Base-by-base conservation (phyloP, 2,113 vertebrate genomes). In the Sakesphorus luctuosus region DNA sequence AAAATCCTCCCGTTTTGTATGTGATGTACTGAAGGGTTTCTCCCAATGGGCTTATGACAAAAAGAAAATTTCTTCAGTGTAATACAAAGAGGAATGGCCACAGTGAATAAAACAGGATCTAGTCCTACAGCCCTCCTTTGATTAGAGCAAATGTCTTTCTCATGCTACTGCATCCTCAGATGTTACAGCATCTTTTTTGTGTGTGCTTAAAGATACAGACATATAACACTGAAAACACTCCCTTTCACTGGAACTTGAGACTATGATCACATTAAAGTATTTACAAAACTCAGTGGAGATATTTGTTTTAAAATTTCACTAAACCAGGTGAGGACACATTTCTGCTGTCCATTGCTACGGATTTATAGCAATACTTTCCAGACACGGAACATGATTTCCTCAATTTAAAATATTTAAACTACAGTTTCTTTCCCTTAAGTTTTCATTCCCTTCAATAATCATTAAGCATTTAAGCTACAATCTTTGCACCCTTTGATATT, bases 1-100 rank as follows among this genome's bases (percentile, higher is more conserved):
- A 84, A 98, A 98, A 44, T 96, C 96, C 28, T 96, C 97, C 25
- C 95, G 83, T 78, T 69, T 95, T 47, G 96, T 97, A 40, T 90
- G 90, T 43, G 74, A 91, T n/a, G 17, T 68, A 38, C 87, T 76
- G 72, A 98, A 98, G 18, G 98, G 97, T 24, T 97, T 97, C 91
- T 98, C 87, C 98, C 98, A 98, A 35, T 98, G 93, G 50, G 96
- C 98, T 98, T 93, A 58, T 62, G 73, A 84, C 7, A 94, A 44
- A 97, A 93, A 78, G 18, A 84, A 77, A 23, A 43, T 56, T 19
- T 83, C 16, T 62, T 88, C 38, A 81, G 46, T 68, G 23, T 9
- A 75, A 65, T 75, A 66, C 11, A 72, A 74, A 74, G 44, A 68
- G 8, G 15, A 74, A 80, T 62, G 5, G 7, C 46, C 16, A 43